Evolutionary conservation across 2,113 vertebrate genomes (phyloP).

Genomic region (Phasianus colchicus): DNA sequence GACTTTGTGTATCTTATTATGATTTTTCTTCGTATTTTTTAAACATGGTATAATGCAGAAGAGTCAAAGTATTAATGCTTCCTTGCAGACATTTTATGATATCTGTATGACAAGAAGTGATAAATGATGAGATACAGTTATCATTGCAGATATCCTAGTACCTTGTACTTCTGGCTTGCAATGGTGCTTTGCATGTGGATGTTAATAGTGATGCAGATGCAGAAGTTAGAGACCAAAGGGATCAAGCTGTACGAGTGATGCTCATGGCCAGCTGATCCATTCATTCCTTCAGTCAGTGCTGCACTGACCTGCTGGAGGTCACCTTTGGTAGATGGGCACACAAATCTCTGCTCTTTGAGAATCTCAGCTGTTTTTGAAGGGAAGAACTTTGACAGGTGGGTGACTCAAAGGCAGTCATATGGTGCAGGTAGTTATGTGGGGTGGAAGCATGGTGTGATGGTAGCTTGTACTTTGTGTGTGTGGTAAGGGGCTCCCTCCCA

Average conservation of each 20-base stretch:
- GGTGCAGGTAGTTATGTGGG: background rate
- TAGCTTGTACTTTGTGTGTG: background rate
- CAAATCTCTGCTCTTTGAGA: background rate
- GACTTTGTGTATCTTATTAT: background rate
- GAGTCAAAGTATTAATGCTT: background rate
- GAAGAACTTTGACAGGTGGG: background rate
- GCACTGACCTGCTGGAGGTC: background rate
- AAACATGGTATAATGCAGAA: background rate
- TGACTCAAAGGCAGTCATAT: background rate
- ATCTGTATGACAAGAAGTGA: background rate
- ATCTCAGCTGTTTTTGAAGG: background rate
- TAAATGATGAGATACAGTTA: background rate
- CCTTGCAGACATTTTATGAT: background rate
- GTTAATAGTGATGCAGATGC: background rate
- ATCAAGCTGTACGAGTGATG: background rate
- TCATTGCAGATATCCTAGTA: background rate
- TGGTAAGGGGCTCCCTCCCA: background rate
- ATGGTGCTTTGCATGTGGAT: background rate
- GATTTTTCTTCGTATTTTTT: background rate
- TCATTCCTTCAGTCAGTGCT: background rate
- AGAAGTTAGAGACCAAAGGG: background rate
- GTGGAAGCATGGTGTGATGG: background rate
- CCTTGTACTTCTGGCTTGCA: background rate
- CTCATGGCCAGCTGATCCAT: background rate
- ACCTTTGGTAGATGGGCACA: background rate